A percentile compares a stretch with the other conserved stretches of the same genome.
These are phyloP conservation scores for Popillia japonica DNA, from an alignment of 1,140 invertebrate genomes.

Conservation along the genomic window DNA sequence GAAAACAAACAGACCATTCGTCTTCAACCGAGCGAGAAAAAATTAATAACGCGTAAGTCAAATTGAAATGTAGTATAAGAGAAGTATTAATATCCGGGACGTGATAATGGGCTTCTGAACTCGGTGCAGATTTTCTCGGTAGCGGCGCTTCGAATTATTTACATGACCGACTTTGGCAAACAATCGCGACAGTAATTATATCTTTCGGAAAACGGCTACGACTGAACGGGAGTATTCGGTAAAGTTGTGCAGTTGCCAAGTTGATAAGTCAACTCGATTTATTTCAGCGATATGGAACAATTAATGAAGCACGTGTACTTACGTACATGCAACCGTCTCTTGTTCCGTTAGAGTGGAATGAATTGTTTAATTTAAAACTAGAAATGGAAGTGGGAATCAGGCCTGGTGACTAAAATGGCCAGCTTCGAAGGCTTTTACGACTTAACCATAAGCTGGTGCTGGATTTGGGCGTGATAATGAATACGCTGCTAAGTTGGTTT, in stretches of 20 bases:
- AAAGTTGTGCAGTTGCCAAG: slow-evolving; percentile 1
- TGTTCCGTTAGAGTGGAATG: too few relatives aligned
- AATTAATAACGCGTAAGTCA: not conserved
- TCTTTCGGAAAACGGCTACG: not conserved
- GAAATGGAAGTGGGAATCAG: too few relatives aligned
- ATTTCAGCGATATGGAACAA: too few relatives aligned
- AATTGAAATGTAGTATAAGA: not conserved
- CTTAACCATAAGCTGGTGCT: too few relatives aligned
- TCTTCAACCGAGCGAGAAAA: not conserved
- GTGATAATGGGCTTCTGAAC: not conserved
- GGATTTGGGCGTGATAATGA: too few relatives aligned
- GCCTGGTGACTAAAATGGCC: too few relatives aligned
- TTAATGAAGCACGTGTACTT: too few relatives aligned
- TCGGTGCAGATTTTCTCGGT: not conserved
- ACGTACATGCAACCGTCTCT: too few relatives aligned
- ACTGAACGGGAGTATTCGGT: not conserved
- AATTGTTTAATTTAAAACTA: too few relatives aligned
- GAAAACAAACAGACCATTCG: not conserved
- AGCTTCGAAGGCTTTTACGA: too few relatives aligned
- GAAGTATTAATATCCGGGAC: not conserved
- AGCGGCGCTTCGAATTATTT: not conserved
- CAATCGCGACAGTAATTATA: not conserved
- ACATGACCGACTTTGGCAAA: not conserved
- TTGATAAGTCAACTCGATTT: not conserved
- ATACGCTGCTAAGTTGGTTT: too few relatives aligned